Conservation (phyloP, 2,113 vertebrate genomes). For the Cynopterus brachyotis region DNA sequence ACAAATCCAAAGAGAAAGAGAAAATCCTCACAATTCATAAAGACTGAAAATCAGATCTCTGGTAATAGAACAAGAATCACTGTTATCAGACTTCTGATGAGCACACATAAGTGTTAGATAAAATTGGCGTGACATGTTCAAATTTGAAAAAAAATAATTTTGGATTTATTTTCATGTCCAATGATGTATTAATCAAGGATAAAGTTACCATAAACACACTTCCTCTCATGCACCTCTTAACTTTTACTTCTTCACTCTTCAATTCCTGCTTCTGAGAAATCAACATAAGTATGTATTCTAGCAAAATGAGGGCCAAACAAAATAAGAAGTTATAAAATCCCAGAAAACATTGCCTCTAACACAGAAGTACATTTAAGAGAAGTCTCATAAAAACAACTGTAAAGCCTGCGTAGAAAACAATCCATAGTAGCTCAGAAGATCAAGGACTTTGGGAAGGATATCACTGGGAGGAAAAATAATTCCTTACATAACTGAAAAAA, state of each 20-base stretch:
- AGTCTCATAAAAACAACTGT: not conserved
- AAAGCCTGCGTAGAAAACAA: not conserved
- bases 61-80: not conserved
- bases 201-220: not conserved
- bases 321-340: not conserved
- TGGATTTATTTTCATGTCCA: not conserved
- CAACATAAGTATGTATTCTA: not conserved
- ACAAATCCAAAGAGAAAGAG: not conserved
- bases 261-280: not conserved
- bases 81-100: not conserved
- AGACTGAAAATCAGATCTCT: not conserved
- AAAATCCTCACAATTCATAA: not conserved
- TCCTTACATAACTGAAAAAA: not conserved
- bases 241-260: not conserved
- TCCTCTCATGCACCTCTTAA: not conserved
- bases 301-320: not conserved
- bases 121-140: not conserved
- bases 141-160: not conserved
- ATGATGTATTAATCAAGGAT: not conserved
- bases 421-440: not conserved
- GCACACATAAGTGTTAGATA: not conserved
- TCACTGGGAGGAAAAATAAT: not conserved
- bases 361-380: not conserved
- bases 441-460: not conserved
- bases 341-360: not conserved